phyloP scores from a whole-genome alignment of 2,113 vertebrate species.

The Nanorana parkeri region DNA sequence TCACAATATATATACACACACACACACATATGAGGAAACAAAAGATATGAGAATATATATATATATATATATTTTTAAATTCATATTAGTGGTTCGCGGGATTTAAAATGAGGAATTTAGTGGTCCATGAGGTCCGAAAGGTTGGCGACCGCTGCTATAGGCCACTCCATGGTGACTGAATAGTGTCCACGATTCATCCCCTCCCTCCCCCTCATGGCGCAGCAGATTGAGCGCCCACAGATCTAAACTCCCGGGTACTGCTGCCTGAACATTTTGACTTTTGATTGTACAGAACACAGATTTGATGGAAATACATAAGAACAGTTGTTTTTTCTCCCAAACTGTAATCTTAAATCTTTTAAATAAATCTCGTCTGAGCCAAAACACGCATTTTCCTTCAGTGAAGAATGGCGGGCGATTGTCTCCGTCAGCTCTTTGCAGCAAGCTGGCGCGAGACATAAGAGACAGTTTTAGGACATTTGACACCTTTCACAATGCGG shows the following conservation, averaged over 20 bases:
- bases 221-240: not conserved
- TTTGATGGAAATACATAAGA: slow-evolving; percentile 60
- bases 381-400: slow-evolving; percentile 12
- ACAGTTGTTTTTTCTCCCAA: slow-evolving; percentile 53
- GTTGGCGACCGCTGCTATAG: no score
- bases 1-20: no score
- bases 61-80: no score
- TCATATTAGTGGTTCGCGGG: no score
- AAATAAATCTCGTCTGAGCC: slow-evolving; percentile 53
- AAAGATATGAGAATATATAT: no score
- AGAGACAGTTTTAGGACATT: not conserved
- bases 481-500: slow-evolving; percentile 1
- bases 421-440: slow-evolving; percentile 17
- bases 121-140: no score
- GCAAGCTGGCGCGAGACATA: slow-evolving; percentile 3
- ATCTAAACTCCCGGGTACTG: not conserved
- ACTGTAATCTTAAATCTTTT: slow-evolving; percentile 50
- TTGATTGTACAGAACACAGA: slow-evolving; percentile 57
- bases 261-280: slow-evolving; percentile 47
- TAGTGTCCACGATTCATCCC: no score
- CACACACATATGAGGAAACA: no score
- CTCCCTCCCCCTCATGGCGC: not conserved
- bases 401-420: not conserved
- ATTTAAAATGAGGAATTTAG: no score
- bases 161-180: no score